A percentile compares a stretch with the other conserved stretches of the same genome.
phyloP scores from a whole-genome alignment of 2,888 invertebrate species.

The Allolobophora icterica region DNA sequence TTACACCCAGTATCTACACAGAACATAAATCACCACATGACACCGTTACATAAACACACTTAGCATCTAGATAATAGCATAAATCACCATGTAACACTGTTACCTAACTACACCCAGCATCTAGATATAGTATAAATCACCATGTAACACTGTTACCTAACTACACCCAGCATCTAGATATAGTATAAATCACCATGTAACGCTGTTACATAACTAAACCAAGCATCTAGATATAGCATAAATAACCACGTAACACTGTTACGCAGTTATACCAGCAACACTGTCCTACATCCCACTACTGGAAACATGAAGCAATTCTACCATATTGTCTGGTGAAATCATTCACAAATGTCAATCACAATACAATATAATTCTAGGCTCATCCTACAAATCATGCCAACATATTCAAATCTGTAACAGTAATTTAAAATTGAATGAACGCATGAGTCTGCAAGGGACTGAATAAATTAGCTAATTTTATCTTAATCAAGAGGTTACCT shows the following conservation, averaged over 20 bases:
- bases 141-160: neutral
- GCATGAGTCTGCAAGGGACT: neutral
- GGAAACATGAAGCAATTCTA: neutral
- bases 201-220: neutral
- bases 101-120: too few relatives aligned
- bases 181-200: neutral
- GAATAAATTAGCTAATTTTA: neutral
- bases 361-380: too few relatives aligned
- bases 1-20: neutral
- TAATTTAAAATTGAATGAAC: neutral
- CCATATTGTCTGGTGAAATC: neutral
- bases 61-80: neutral
- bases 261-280: neutral
- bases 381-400: too few relatives aligned
- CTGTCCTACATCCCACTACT: neutral
- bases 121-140: slow-evolving; percentile 68
- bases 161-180: neutral
- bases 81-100: too few relatives aligned
- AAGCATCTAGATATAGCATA: neutral
- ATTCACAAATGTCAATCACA: neutral
- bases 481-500: neutral
- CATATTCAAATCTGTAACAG: too few relatives aligned
- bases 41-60: neutral
- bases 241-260: neutral
- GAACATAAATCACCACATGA: neutral